Evolutionary conservation across 2,797 vertebrate genomes (phyloP), one percentile per base, ranked within the genome.

Genomic region (Distichodus sexfasciatus): DNA sequence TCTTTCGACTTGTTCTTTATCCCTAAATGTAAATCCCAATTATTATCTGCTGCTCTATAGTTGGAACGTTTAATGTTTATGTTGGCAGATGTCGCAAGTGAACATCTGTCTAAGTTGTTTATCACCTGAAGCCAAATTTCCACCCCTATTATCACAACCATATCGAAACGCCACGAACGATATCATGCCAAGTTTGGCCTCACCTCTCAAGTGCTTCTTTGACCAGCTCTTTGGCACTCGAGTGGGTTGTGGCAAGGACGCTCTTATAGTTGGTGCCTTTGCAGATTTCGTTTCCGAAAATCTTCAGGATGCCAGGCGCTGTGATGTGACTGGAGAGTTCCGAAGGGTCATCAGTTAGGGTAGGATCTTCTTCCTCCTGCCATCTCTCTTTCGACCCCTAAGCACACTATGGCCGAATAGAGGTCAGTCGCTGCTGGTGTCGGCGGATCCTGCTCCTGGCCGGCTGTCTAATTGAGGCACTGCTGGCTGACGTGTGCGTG

Each of bases 171-270:
- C 3, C n/a, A 17, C 2, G 2, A 47, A 21, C n/a, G 17, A 11
- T 19, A 4, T 17, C 12, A 38, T 2, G 4, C 28, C 41, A 54
- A 53, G 23, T 38, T 46, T 48, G 67, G 54, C 38, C 86, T 83
- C 59, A 93, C 92, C 92, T 89, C 72, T 92, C 89, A 0, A 93
- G 87, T 40, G 92, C 92, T 81, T 93, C 92, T 85, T 91, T 92
- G 53, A 93, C 89, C 1, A 93, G 86, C 63, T 93, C 92, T 72
- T 83, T 90, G 26, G 92, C 91, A 3, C 89, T 90, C 31, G 92
- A 93, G 62, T 89, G 89, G 0, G 85, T 92, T 46, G 91, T 92
- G 67, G 92, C 92, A 62, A 93, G 79, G 47, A 93, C 91, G 2
- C 92, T 93, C 74, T 93, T 93, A 33, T 93, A 93, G 81, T 93